Base-by-base conservation (phyloP, 2,797 vertebrate genomes). In the Helicolenus hilgendorfi region DNA sequence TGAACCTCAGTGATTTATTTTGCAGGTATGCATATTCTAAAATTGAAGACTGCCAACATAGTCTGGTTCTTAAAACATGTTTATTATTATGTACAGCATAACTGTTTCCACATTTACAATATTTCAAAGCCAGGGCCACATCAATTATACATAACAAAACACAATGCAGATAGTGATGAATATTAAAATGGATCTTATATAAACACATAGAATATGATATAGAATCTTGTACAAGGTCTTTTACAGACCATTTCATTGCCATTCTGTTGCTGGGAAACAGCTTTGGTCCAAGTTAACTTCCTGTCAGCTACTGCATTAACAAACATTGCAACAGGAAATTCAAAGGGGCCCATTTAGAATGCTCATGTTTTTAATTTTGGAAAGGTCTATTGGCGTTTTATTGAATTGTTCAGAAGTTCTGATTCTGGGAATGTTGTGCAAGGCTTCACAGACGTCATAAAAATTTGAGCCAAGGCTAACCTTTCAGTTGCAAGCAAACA, bases 341-440 rank as follows among this genome's bases (percentile, higher is more conserved):
- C 45, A 49, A 49, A 49, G 45, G 45, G 45, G 45, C 45, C 45
- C 45, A 49, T 49, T 49, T 49, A 20, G 45, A 49, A 49, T 20
- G 45, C 18, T 49, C 15, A 49, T 49, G 45, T 49, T 49, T 49
- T 49, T 18, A 49, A 49, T 49, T 49, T 49, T 0, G 45, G 8
- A 49, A 49, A 49, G 7, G 45, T 49, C 20, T 36, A 45, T 45
- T 91, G 33, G 27, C 4, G 1, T 78, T 71, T 26, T 38, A 8
- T 29, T 67, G 55, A 63, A 82, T 31, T 80, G 33, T 77, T 72
- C 24, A 79, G 22, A 22, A 60, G 71, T 81, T 77, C 33, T 72
- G 36, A 83, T 89, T 90, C 77, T 86, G 72, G 90, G 71, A 90
- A 90, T 62, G 58, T 86, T 92, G 75, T 72, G 84, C 70, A 93